Evolutionary conservation across 2,888 invertebrate species (phyloP).

Genomic region (Acholoe squamosa): DNA sequence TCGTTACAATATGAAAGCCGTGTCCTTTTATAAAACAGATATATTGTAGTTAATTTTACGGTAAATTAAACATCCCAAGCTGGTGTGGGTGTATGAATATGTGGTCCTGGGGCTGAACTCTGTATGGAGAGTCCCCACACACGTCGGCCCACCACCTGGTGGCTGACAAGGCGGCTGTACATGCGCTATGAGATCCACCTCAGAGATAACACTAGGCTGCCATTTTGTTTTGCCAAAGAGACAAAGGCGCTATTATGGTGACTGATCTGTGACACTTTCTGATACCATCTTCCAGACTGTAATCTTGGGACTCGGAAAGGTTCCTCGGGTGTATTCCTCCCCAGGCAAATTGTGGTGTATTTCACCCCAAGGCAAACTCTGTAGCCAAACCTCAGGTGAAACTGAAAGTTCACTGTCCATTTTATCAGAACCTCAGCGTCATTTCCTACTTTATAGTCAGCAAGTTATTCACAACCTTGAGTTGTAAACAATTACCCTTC

Average conservation of each 20-base stretch:
- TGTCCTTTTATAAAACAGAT: neutral
- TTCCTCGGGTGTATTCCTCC: neutral
- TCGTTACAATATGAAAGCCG: too few relatives aligned
- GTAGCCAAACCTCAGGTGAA: too few relatives aligned
- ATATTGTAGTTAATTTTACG: too few relatives aligned
- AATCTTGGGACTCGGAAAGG: neutral
- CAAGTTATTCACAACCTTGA: too few relatives aligned
- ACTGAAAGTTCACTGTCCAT: too few relatives aligned
- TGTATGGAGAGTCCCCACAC: neutral
- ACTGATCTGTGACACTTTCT: neutral
- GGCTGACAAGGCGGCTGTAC: conserved; percentile 2
- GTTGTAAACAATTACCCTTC: too few relatives aligned
- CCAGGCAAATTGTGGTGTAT: too few relatives aligned
- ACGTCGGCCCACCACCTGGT: neutral
- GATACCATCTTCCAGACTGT: neutral
- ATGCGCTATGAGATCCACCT: neutral
- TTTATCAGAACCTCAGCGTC: too few relatives aligned
- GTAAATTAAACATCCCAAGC: too few relatives aligned
- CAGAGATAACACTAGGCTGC: neutral
- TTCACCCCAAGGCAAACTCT: too few relatives aligned
- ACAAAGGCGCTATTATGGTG: conserved; percentile 13
- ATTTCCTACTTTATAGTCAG: too few relatives aligned
- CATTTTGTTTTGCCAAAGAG: neutral
- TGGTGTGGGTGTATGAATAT: too few relatives aligned
- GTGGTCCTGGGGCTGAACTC: neutral